These are phyloP conservation scores for Chrysopa pallens DNA, from an alignment of 1,140 invertebrate genomes.

Conservation along the genomic window DNA sequence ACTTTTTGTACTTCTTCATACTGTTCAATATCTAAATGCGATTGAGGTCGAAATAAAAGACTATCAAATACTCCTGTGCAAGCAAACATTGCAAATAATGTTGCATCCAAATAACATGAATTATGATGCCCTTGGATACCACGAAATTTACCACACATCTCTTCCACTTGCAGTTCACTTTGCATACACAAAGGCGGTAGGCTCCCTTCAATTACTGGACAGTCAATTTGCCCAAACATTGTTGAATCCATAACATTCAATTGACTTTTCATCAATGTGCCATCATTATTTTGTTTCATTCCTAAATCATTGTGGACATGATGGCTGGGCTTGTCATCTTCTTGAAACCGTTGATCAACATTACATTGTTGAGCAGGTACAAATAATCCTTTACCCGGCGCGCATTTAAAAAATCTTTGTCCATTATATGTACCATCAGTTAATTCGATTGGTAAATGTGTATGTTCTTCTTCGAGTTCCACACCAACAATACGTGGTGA, in stretches of 20 bases:
- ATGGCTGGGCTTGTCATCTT: conserved; percentile 29
- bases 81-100: conserved; percentile 91
- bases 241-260: conserved; percentile 6
- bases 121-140: conserved; percentile 97
- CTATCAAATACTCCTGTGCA: conserved; percentile 90
- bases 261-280: conserved; percentile 20
- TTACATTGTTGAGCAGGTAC: conserved; percentile 56
- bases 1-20: conserved; percentile 77
- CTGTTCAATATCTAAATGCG: conserved; percentile 55
- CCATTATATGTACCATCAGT: conserved; percentile 64
- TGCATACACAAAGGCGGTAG: conserved; percentile 52
- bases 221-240: conserved; percentile 36
- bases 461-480: conserved; percentile 54
- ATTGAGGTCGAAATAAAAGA: conserved; percentile 56
- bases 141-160: conserved; percentile 53
- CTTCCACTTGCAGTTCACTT: conserved; percentile 37
- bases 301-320: conserved; percentile 9
- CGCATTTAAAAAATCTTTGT: conserved; percentile 50
- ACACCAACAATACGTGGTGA: conserved; percentile 28
- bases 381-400: conserved; percentile 53
- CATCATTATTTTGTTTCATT: conserved; percentile 6
- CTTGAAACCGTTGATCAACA: conserved; percentile 57
- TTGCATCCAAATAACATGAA: conserved; percentile 94
- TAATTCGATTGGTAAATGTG: conserved; percentile 30
- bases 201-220: conserved; percentile 57